Percentiles rank a stretch among this genome's conserved stretches.
phyloP scores from a whole-genome alignment of 2,113 vertebrate species.

The Epinephelus fuscoguttatus region DNA sequence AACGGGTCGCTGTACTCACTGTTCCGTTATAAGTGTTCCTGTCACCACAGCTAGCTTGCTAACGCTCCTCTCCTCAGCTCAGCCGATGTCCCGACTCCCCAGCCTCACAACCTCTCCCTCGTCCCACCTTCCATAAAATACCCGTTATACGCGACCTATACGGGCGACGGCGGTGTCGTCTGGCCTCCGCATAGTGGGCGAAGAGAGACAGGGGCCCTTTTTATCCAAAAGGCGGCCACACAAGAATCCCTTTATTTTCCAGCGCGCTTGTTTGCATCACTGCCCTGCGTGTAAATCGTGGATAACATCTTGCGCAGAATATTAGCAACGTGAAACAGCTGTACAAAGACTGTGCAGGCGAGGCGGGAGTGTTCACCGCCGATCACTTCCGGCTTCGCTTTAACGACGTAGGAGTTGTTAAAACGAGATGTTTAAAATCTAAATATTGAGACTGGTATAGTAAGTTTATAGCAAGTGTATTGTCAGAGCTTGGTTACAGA shows the following conservation, averaged over 20 bases:
- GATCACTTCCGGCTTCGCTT: constrained; percentile 36
- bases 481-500: too few species aligned
- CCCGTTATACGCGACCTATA: constrained; percentile 33
- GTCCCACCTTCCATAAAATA: constrained; percentile 63
- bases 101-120: constrained; percentile 61
- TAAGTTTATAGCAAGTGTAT: too few species aligned
- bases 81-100: constrained; percentile 60
- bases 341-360: neutral
- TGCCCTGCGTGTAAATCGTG: constrained; percentile 46
- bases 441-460: too few species aligned
- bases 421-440: too few species aligned
- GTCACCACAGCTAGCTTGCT: constrained; percentile 65
- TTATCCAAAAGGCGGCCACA: constrained; percentile 17
- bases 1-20: neutral
- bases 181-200: constrained; percentile 47
- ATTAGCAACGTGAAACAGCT: constrained; percentile 71
- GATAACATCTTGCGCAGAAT: constrained; percentile 67
- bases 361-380: constrained; percentile 10
- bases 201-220: constrained; percentile 31
- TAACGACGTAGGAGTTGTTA: too few species aligned
- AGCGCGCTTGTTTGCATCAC: constrained; percentile 46
- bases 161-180: constrained; percentile 3
- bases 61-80: constrained; percentile 45
- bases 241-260: constrained; percentile 33
- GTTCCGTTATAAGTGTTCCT: constrained; percentile 15